A percentile compares a stretch with the other conserved stretches of the same genome.
Evolutionary conservation across 2,113 vertebrate genomes (phyloP).

Genomic region (Vicugna pacos): DNA sequence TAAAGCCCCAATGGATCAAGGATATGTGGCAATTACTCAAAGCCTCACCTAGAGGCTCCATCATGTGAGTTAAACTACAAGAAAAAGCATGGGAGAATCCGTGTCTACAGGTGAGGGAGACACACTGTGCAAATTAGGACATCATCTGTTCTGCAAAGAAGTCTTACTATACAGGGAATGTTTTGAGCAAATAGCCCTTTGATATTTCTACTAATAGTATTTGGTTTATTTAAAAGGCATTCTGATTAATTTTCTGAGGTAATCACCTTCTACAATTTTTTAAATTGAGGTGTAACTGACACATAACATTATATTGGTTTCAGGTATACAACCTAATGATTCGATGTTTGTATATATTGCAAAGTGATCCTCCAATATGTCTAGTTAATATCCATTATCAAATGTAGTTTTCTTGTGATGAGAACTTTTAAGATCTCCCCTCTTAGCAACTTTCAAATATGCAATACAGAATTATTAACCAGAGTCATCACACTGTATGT

Average conservation of each 20-base stretch:
- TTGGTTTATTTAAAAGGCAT: slow-evolving; percentile 4
- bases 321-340: neutral
- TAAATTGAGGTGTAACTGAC: neutral
- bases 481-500: neutral
- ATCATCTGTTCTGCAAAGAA: neutral
- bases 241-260: neutral
- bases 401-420: neutral
- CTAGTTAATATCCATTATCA: neutral
- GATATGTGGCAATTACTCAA: neutral
- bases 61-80: neutral
- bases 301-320: neutral
- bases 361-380: neutral
- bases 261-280: neutral
- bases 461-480: neutral
- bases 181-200: neutral
- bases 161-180: neutral
- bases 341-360: neutral
- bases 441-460: neutral
- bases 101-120: neutral
- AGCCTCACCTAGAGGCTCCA: neutral
- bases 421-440: neutral
- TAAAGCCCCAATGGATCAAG: neutral
- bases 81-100: slow-evolving; percentile 17
- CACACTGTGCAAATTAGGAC: neutral
- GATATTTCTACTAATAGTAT: neutral